Evolutionary conservation across 2,113 vertebrate species (phyloP).

Genomic region (Onychostoma macrolepis): DNA sequence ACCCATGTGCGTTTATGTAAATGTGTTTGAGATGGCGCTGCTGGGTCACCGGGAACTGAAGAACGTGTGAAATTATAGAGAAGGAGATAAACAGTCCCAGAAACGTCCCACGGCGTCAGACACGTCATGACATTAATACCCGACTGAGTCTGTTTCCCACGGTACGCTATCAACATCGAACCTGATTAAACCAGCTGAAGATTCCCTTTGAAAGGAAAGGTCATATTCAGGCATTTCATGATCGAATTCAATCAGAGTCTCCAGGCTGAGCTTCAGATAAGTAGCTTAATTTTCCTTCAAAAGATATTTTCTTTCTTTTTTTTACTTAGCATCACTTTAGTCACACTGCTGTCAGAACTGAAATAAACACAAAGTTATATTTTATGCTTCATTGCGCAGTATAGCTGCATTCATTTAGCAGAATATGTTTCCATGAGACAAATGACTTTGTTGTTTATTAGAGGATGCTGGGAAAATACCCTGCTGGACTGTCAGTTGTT

Average conservation of each 20-base stretch:
- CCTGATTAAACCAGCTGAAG: not conserved
- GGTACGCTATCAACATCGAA: not conserved
- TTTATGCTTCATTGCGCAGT: conserved; percentile 2
- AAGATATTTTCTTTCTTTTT: not conserved
- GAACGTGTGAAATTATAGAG: not conserved
- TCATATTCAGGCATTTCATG: not conserved
- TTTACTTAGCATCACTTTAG: not conserved
- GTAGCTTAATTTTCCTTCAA: not conserved
- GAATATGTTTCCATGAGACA: not conserved
- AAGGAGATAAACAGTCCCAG: not conserved
- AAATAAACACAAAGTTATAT: not conserved
- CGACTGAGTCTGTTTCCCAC: conserved; percentile 10
- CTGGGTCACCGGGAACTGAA: not conserved
- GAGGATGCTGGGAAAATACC: conserved; percentile 10
- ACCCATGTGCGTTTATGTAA: not conserved
- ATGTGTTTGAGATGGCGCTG: not conserved
- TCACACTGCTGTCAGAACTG: not conserved
- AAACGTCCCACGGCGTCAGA: not conserved
- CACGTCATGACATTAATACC: conserved; percentile 14
- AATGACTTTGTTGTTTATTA: conserved; percentile 25
- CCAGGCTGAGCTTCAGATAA: conserved; percentile 12
- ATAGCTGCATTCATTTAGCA: not conserved
- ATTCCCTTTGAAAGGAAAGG: not conserved
- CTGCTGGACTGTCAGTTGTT: not conserved
- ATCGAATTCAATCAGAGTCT: conserved; percentile 14